Evolutionary conservation across 2,113 vertebrate species (phyloP).

Genomic region (Dermatemys mawii): DNA sequence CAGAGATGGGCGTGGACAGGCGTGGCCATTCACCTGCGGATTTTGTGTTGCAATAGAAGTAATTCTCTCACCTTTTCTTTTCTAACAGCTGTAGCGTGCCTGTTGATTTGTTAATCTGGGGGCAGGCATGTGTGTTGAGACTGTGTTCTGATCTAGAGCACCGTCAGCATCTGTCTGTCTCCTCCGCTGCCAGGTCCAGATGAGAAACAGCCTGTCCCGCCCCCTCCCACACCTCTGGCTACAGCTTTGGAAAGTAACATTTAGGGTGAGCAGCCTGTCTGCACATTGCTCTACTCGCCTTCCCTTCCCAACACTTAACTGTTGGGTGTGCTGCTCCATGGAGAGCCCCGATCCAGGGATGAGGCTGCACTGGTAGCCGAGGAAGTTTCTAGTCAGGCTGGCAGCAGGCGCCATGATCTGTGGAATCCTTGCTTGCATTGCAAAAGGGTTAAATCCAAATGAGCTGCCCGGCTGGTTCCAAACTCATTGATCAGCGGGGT

Average conservation of each 20-base stretch:
- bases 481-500: background rate
- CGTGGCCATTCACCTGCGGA: background rate
- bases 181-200: background rate
- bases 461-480: background rate
- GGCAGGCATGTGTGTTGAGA: background rate
- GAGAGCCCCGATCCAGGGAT: background rate
- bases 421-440: rapidly evolving
- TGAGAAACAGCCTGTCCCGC: background rate
- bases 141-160: rapidly evolving
- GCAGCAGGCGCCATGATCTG: background rate
- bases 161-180: rapidly evolving
- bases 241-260: background rate
- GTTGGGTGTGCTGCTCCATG: background rate
- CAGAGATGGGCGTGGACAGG: background rate
- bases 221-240: background rate
- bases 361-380: background rate
- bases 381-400: background rate
- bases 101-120: background rate
- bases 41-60: background rate
- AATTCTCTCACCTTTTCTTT: background rate
- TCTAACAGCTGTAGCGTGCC: constrained; percentile 37
- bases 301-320: background rate
- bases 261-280: background rate
- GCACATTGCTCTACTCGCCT: rapidly evolving
- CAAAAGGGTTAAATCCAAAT: background rate